Evolutionary conservation across 2,888 invertebrate genomes (phyloP), one percentile per base, ranked within the genome.

Genomic region (Aleiodes alternator): DNA sequence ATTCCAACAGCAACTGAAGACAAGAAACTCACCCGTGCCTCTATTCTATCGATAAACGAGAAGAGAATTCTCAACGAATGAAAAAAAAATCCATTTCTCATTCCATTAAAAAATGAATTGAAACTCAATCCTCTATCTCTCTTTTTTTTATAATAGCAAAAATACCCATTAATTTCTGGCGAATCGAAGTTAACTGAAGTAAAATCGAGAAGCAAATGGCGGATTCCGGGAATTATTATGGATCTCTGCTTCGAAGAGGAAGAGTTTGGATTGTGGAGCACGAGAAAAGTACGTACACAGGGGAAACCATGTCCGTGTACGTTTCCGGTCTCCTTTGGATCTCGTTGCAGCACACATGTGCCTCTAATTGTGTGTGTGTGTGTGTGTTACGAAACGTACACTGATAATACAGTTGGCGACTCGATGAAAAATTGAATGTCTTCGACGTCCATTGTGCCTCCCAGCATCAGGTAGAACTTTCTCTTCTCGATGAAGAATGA

Each of bases 391-490:
- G 11, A 11, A 6, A 51, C 51, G 70, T 34, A 61, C 66, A 73
- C 34, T 68, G 57, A 23, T 75, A 74, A 72, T 76, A 76, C 75
- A 75, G 76, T 76, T 76, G 73, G 68, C 61, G 71, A 77, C 76
- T 73, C 72, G 76, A 83, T 83, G 82, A 84, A 84, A 84, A 79
- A 84, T 84, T 83, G 81, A 83, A 81, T 79, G 76, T 77, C 80
- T 81, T 81, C 75, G 80, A 76, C 77, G 76, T 78, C 79, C 79
- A 82, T 81, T 83, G 79, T 84, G 82, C 80, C 1, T 72, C 31
- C 72, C 31, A 23, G 64, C 57, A 69, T 71, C 8, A 57, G 51
- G 57, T 57, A 31, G 34, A 69, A 76, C 73, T 76, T 69, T 66
- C 66, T 51, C 53, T 61, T 61, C 56, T 68, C 50, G 59, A 51